These are phyloP conservation scores for Dendrolimus pini DNA, from an alignment of 2,888 invertebrate genomes.

Conservation along the genomic window DNA sequence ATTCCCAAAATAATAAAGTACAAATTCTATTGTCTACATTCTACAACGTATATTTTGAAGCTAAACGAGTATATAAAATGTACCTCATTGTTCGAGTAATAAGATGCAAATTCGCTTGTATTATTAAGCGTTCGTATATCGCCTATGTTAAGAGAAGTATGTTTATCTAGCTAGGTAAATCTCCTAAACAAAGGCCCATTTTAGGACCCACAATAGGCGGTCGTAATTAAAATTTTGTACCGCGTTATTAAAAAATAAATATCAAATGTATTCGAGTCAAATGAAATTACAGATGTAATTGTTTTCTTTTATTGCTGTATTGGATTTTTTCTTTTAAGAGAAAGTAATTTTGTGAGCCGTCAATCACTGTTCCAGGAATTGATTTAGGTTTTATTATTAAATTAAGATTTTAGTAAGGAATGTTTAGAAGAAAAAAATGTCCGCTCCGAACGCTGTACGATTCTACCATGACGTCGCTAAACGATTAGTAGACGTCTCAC, in stretches of 20 bases:
- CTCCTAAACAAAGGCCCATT: slow-evolving; percentile 46
- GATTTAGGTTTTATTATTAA: background rate
- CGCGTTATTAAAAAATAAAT: background rate
- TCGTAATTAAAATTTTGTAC: slow-evolving; percentile 32
- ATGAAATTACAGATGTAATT: background rate
- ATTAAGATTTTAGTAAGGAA: too few relatives aligned
- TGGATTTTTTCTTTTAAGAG: background rate
- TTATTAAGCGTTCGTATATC: background rate
- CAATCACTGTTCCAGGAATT: background rate
- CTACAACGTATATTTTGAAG: too few relatives aligned
- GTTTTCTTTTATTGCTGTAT: slow-evolving; percentile 23
- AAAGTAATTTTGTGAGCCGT: background rate
- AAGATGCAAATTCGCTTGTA: too few relatives aligned
- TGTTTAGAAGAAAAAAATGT: too few relatives aligned
- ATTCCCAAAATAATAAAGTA: too few relatives aligned
- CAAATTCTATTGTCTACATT: too few relatives aligned
- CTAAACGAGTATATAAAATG: too few relatives aligned
- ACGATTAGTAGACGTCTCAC: too few relatives aligned
- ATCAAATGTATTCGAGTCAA: background rate
- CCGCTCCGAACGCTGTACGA: too few relatives aligned
- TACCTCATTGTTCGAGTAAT: too few relatives aligned
- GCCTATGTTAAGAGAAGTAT: slow-evolving; percentile 14
- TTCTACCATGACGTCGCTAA: too few relatives aligned
- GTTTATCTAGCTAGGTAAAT: slow-evolving; percentile 37
- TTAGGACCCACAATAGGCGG: slow-evolving; percentile 26